Base-by-base conservation (phyloP, 2,888 invertebrate genomes). In the Ectemnius lituratus region DNA sequence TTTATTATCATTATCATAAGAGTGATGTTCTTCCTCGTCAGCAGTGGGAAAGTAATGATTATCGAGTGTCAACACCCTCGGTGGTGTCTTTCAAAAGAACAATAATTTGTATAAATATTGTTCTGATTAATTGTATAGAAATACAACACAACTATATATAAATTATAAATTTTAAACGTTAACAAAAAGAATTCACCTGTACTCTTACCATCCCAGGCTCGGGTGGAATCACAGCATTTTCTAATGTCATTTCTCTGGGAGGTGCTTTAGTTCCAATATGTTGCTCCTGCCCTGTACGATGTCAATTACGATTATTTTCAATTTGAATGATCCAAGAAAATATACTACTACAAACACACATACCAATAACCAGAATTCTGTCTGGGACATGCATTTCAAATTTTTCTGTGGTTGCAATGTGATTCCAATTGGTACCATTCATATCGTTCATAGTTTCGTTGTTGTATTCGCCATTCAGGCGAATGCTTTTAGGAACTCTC, bases 371-470 rank as follows among this genome's bases (percentile, higher is more conserved):
- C 82, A 98, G 93, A 90, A 98, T 98, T 88, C 97, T 94, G 88
- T 98, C 98, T 2, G 98, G 98, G 49, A 98, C 98, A 88, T 95
- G 95, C 98, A 98, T 98, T 84, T 96, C 95, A 90, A 96, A 94
- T 91, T 95, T 96, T 84, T 96, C 96, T 66, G 84, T 83, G 13
- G 82, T 67, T 58, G 84, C 72, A 3, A 87, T 66, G 85, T 93
- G 93, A 75, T 93, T 92, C 95, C 95, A 95, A 57, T 93, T 84
- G 58, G 89, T 93, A 76, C 92, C 92, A 77, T 94, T 93, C 67
- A 93, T 91, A 79, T 94, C 94, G 89, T 94, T 94, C 8, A 93
- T 92, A 60, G 92, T 90, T 66, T 96, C 95, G 67, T 94, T 94
- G 23, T 92, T 92, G 81, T 92, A 93, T 86, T 94, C 94, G 14